Percentiles rank a stretch among this genome's conserved stretches.
Evolutionary conservation across 2,113 vertebrate species (phyloP).

Genomic region (Dasypus novemcinctus): DNA sequence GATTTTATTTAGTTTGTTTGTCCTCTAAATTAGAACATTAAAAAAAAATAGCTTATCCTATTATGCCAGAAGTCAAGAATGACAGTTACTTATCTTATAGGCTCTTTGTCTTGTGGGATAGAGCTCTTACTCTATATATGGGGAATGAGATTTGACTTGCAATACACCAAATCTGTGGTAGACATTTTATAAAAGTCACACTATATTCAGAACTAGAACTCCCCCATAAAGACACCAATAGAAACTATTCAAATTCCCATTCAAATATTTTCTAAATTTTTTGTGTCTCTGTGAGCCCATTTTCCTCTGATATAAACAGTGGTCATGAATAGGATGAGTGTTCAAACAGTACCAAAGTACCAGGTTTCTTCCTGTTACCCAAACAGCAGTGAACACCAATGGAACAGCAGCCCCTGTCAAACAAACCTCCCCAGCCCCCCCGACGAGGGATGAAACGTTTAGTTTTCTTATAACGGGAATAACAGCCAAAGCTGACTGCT

Average conservation of each 20-base stretch:
- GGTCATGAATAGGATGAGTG: constrained; percentile 81
- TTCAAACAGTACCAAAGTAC: constrained; percentile 82
- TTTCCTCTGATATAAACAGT: constrained; percentile 70
- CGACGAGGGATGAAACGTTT: constrained; percentile 75
- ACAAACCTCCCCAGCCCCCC: constrained; percentile 79
- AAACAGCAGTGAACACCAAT: constrained; percentile 75
- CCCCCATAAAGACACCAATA: constrained; percentile 69
- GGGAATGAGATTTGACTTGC: constrained; percentile 57
- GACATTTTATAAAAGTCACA: constrained; percentile 53
- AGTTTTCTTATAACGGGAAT: constrained; percentile 81
- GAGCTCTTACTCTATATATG: constrained; percentile 45
- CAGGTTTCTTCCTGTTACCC: constrained; percentile 82
- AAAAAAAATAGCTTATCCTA: background rate
- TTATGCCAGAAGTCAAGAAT: background rate
- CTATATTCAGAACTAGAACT: constrained; percentile 72
- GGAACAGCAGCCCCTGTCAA: constrained; percentile 66
- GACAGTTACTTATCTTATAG: constrained; percentile 1
- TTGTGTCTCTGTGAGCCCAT: constrained; percentile 79
- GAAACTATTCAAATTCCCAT: constrained; percentile 73
- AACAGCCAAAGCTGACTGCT: constrained; percentile 76
- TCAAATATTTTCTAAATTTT: constrained; percentile 78
- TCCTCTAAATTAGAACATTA: background rate
- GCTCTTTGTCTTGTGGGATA: constrained; percentile 15
- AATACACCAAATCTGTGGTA: constrained; percentile 25
- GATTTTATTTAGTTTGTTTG: background rate